Percentiles rank a stretch among this genome's conserved stretches.
Conservation (phyloP, 2,888 invertebrate genomes). For the Drosophila rellima region DNA sequence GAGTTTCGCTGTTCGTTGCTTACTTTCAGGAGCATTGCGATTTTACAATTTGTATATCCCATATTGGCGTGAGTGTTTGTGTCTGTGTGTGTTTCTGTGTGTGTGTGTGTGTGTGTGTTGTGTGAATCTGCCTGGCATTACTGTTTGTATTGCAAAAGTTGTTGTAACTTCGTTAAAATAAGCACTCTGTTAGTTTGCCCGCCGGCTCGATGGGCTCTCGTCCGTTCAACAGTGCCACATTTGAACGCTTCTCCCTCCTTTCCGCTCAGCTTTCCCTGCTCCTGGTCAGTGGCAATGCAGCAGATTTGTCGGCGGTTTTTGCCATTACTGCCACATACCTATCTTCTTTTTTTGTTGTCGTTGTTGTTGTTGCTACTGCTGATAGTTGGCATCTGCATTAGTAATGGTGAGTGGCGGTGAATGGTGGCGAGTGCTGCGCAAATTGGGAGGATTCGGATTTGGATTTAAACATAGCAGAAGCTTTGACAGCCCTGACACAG, state of each 20-base stretch:
- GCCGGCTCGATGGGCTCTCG: conserved; percentile 70
- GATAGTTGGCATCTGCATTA: conserved; percentile 78
- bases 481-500: conserved; percentile 36
- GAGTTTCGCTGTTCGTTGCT: conserved; percentile 51
- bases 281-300: conserved; percentile 67
- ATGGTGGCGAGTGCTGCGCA: conserved; percentile 61
- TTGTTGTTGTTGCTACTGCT: conserved; percentile 43
- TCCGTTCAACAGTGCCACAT: conserved; percentile 37
- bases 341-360: conserved; percentile 14
- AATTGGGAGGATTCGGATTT: conserved; percentile 73
- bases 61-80: conserved; percentile 29
- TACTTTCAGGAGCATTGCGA: conserved; percentile 63
- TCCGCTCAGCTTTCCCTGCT: neutral
- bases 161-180: conserved; percentile 82
- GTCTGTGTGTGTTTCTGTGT: conserved; percentile 17
- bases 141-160: conserved; percentile 81
- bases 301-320: conserved; percentile 79
- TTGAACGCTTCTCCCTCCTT: neutral
- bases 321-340: conserved; percentile 69
- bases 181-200: conserved; percentile 80
- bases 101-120: conserved; percentile 55
- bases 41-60: conserved; percentile 58
- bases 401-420: conserved; percentile 71
- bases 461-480: conserved; percentile 7
- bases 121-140: conserved; percentile 80